Conservation (phyloP, 2,113 vertebrate species). For the Neogobius melanostomus region DNA sequence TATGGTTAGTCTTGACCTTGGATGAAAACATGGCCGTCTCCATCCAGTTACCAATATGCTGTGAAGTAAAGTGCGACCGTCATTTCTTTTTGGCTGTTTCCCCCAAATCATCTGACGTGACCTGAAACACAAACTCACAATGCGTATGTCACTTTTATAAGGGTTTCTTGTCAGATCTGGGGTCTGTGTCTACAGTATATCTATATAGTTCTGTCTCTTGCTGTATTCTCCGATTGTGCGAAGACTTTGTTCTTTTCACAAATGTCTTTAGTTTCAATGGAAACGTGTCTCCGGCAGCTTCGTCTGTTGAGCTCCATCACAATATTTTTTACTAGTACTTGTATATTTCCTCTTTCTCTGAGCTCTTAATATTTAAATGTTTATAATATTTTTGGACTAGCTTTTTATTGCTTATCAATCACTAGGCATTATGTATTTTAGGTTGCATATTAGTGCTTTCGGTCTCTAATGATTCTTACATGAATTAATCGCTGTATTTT, state of each 20-base stretch:
- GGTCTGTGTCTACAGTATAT: background rate
- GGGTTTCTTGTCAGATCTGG: conserved; percentile 10
- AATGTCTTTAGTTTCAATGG: conserved; percentile 67
- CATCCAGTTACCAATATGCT: too few relatives aligned
- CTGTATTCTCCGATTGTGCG: conserved; percentile 33
- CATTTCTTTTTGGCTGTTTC: background rate
- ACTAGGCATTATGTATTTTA: conserved; percentile 30
- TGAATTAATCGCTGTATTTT: conserved; percentile 8
- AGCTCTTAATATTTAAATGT: conserved; percentile 59
- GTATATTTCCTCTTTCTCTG: conserved; percentile 35
- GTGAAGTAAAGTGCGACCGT: too few relatives aligned
- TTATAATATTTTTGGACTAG: conserved; percentile 28
- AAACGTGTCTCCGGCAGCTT: conserved; percentile 69
- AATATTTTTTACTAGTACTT: conserved; percentile 26
- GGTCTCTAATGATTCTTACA: background rate
- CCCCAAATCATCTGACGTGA: conserved; percentile 4
- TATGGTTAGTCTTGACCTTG: too few relatives aligned
- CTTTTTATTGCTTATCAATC: conserved; percentile 10
- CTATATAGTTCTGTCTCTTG: background rate
- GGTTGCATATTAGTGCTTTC: conserved; percentile 27
- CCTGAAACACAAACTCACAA: background rate
- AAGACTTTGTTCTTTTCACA: conserved; percentile 23
- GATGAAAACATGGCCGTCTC: too few relatives aligned
- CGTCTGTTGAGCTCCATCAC: conserved; percentile 46
- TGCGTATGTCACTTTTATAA: background rate